Evolutionary conservation across 1,140 invertebrate genomes (phyloP).

Genomic region (Trichonephila inaurata): DNA sequence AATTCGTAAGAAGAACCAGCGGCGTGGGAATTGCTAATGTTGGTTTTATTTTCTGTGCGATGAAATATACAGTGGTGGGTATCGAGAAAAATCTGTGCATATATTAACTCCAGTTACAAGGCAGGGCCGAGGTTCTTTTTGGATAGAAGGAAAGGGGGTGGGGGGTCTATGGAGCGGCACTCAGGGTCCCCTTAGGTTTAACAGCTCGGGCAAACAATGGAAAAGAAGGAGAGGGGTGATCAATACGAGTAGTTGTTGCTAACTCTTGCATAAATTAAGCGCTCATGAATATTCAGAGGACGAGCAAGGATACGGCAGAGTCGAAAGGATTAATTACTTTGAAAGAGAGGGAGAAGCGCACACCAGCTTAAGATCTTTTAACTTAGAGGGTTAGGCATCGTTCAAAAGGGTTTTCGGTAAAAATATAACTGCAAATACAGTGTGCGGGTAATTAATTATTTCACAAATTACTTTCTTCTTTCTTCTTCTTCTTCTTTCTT

Average conservation of each 20-base stretch:
- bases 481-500: not conserved
- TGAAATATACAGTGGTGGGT: slow-evolving; percentile 62
- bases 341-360: slow-evolving; percentile 46
- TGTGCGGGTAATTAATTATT: slow-evolving; percentile 77
- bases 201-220: slow-evolving; percentile 75
- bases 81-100: slow-evolving; percentile 76
- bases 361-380: slow-evolving; percentile 73
- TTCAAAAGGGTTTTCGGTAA: slow-evolving; percentile 74
- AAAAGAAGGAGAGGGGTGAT: slow-evolving; percentile 57
- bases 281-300: slow-evolving; percentile 74
- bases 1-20: slow-evolving; percentile 56
- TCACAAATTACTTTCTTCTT: slow-evolving; percentile 77
- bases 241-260: slow-evolving; percentile 76
- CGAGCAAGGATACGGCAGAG: slow-evolving; percentile 64
- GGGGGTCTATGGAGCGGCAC: not conserved
- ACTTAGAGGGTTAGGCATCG: slow-evolving; percentile 74
- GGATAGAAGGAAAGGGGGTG: not conserved
- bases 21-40: slow-evolving; percentile 73
- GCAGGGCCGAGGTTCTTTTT: slow-evolving; percentile 66
- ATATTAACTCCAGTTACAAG: slow-evolving; percentile 76
- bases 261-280: slow-evolving; percentile 76
- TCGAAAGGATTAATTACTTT: slow-evolving; percentile 76
- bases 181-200: slow-evolving; percentile 64
- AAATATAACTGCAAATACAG: slow-evolving; percentile 77
- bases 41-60: slow-evolving; percentile 73